phyloP scores from a whole-genome alignment of 2,113 vertebrate species.

The Eolophus roseicapilla region DNA sequence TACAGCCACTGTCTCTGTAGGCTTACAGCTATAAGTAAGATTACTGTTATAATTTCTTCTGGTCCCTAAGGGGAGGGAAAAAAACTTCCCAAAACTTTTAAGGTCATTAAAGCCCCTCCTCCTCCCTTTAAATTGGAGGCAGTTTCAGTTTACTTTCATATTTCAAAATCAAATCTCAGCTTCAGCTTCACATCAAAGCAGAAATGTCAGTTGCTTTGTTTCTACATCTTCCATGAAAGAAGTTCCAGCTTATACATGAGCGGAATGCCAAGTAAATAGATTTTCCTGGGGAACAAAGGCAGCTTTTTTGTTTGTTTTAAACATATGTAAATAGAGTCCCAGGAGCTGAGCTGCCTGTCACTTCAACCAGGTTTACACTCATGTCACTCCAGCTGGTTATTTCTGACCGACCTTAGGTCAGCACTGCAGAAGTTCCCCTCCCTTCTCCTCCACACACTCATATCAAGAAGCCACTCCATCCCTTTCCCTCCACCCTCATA shows the following conservation, averaged over 20 bases:
- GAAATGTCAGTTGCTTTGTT: constrained; percentile 60
- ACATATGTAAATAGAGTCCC: constrained; percentile 50
- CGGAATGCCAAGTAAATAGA: constrained; percentile 50
- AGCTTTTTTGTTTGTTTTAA: constrained; percentile 49
- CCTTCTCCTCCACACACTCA: neutral
- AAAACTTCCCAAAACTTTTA: constrained; percentile 66
- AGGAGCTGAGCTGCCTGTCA: constrained; percentile 38
- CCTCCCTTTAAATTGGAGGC: constrained; percentile 46
- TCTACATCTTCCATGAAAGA: constrained; percentile 21
- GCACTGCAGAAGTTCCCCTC: neutral
- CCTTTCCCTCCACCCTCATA: neutral
- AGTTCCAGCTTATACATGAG: neutral
- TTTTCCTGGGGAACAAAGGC: constrained; percentile 47
- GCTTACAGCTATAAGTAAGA: constrained; percentile 62
- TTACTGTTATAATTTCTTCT: constrained; percentile 72
- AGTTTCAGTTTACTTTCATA: constrained; percentile 69
- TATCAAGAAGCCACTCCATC: neutral
- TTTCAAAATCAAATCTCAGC: constrained; percentile 66
- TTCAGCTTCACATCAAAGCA: constrained; percentile 48
- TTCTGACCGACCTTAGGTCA: neutral
- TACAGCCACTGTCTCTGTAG: constrained; percentile 55
- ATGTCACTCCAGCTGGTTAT: constrained; percentile 4
- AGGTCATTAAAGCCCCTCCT: constrained; percentile 61
- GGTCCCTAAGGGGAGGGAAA: constrained; percentile 19
- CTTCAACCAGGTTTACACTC: neutral